phyloP scores from a whole-genome alignment of 2,888 invertebrate species.

The Drosophila kanekoi region DNA sequence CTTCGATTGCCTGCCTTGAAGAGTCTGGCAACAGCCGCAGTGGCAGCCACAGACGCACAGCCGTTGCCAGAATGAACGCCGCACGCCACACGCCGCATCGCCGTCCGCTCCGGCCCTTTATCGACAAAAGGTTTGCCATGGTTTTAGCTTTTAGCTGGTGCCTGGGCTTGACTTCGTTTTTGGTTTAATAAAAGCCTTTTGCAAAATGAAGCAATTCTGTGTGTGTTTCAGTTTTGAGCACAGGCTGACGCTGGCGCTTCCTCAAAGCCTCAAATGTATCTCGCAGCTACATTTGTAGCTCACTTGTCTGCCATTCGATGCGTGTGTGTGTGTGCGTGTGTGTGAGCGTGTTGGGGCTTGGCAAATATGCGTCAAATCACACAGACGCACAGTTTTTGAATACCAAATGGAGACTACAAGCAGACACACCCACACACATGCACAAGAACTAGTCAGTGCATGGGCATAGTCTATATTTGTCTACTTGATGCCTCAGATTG shows the following conservation, averaged over 20 bases:
- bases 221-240: slow-evolving; percentile 64
- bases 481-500: slow-evolving; percentile 75
- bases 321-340: slow-evolving; percentile 23
- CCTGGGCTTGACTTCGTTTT: slow-evolving; percentile 40
- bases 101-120: slow-evolving; percentile 27
- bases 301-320: slow-evolving; percentile 41
- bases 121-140: slow-evolving; percentile 62
- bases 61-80: slow-evolving; percentile 23
- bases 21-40: slow-evolving; percentile 42
- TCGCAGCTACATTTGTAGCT: slow-evolving; percentile 56
- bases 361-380: slow-evolving; percentile 80
- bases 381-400: slow-evolving; percentile 80
- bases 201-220: slow-evolving; percentile 77
- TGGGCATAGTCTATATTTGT: slow-evolving; percentile 70
- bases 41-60: slow-evolving; percentile 34
- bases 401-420: slow-evolving; percentile 70
- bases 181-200: slow-evolving; percentile 78
- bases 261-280: slow-evolving; percentile 50
- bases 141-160: slow-evolving; percentile 59
- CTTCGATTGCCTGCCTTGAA: slow-evolving; percentile 49
- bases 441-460: slow-evolving; percentile 29
- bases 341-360: slow-evolving; percentile 48
- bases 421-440: slow-evolving; percentile 16
- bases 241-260: slow-evolving; percentile 45
- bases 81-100: not conserved